Evolutionary conservation across 2,113 vertebrate genomes (phyloP).

Genomic region (Theropithecus gelada): DNA sequence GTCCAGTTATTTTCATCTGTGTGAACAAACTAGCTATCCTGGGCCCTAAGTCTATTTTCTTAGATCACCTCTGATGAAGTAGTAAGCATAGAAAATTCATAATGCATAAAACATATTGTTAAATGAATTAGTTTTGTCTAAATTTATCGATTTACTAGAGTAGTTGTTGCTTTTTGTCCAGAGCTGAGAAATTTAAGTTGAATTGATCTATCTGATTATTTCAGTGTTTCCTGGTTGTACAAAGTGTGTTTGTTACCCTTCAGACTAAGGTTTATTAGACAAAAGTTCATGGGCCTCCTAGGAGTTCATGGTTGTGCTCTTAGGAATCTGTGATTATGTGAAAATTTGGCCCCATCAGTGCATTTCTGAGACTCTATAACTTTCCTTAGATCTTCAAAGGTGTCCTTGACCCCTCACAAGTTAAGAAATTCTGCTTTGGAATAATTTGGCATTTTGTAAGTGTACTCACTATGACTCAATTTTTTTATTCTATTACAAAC

Average conservation of each 20-base stretch:
- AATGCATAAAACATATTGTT: background rate
- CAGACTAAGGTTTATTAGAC: background rate
- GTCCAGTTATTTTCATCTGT: background rate
- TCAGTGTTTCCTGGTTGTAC: background rate
- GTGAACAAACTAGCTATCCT: background rate
- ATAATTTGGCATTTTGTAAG: constrained; percentile 25
- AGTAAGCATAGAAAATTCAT: background rate
- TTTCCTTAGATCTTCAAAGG: constrained; percentile 3
- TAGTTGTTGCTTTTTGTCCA: background rate
- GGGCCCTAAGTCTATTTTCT: background rate
- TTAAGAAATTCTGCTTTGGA: background rate
- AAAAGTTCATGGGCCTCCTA: background rate
- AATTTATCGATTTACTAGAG: background rate
- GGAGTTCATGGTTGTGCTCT: background rate
- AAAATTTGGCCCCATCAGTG: background rate
- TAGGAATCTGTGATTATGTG: background rate
- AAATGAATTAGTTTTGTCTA: background rate
- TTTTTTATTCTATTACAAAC: constrained; percentile 17
- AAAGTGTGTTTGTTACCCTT: background rate
- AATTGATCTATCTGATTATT: background rate
- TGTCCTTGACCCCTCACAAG: background rate
- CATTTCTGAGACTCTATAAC: background rate
- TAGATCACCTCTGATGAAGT: background rate
- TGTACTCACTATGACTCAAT: background rate
- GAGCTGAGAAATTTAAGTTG: background rate